These are phyloP conservation scores for Allacma fusca DNA, from an alignment of 2,888 invertebrate genomes.

Conservation along the genomic window DNA sequence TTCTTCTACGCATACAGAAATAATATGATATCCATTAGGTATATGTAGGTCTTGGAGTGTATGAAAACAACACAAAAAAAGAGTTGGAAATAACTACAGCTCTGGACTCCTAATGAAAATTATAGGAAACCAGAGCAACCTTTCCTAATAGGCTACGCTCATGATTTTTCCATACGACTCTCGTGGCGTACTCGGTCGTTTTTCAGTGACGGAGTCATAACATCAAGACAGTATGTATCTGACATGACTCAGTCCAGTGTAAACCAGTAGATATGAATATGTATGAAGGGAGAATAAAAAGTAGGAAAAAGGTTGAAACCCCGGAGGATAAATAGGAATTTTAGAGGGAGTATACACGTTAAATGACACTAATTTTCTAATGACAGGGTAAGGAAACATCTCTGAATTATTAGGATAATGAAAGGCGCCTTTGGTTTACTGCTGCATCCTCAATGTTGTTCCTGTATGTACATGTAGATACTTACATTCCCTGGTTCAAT, in stretches of 20 bases:
- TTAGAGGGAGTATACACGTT: constrained; percentile 44
- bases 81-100: no score
- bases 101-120: not conserved
- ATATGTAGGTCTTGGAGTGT: no score
- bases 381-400: constrained; percentile 55
- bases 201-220: no score
- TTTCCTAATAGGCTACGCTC: not conserved
- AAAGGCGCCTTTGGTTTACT: constrained; percentile 49
- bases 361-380: constrained; percentile 62
- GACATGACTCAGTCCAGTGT: no score
- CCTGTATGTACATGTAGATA: not conserved
- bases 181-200: not conserved
- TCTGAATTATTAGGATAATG: constrained; percentile 52
- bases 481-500: no score
- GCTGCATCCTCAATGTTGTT: constrained; percentile 10
- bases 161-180: not conserved
- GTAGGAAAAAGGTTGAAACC: not conserved
- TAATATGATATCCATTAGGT: no score
- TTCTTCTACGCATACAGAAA: no score
- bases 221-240: no score
- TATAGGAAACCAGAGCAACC: not conserved
- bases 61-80: no score
- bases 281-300: constrained; percentile 21
- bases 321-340: constrained; percentile 30
- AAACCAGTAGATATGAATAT: constrained; percentile 31